Conservation (phyloP, 2,797 vertebrate species). For the Pangasius macronema region DNA sequence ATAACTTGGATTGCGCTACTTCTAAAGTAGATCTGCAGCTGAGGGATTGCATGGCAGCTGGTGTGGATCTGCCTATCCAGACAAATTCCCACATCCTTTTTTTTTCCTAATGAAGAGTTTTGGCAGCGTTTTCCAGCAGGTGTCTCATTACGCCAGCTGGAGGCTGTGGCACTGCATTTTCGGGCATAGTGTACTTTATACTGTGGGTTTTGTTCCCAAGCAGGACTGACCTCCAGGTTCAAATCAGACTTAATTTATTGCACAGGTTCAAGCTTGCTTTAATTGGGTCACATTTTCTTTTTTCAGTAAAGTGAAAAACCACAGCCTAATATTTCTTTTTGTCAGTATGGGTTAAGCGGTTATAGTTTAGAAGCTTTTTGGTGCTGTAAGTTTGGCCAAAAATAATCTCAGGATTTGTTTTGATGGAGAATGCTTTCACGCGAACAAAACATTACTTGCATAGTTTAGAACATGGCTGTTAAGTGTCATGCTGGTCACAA, state of each 20-base stretch:
- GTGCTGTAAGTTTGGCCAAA: neutral
- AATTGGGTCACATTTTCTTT: constrained; percentile 9
- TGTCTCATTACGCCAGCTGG: constrained; percentile 69
- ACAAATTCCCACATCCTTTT: constrained; percentile 71
- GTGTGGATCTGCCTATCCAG: constrained; percentile 70
- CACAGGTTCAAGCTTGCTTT: constrained; percentile 9
- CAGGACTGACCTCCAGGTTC: constrained; percentile 12
- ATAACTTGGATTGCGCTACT: constrained; percentile 56
- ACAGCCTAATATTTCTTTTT: constrained; percentile 18
- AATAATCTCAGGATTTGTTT: constrained; percentile 30
- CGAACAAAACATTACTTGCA: constrained; percentile 3
- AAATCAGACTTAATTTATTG: constrained; percentile 28
- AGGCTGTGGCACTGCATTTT: constrained; percentile 63
- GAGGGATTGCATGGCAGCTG: constrained; percentile 65
- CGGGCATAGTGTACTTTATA: constrained; percentile 1
- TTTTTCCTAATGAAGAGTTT: constrained; percentile 72
- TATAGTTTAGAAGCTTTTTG: constrained; percentile 12
- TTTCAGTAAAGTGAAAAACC: constrained; percentile 1
- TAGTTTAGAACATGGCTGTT: neutral
- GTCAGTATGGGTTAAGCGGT: constrained; percentile 23
- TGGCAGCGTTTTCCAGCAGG: constrained; percentile 64
- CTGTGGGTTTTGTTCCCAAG: constrained; percentile 1
- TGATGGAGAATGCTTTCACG: neutral
- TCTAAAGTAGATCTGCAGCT: constrained; percentile 42
- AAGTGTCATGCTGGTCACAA: neutral